Evolutionary conservation across 1,140 invertebrate genomes (phyloP).

Genomic region (Subanguina moxae): DNA sequence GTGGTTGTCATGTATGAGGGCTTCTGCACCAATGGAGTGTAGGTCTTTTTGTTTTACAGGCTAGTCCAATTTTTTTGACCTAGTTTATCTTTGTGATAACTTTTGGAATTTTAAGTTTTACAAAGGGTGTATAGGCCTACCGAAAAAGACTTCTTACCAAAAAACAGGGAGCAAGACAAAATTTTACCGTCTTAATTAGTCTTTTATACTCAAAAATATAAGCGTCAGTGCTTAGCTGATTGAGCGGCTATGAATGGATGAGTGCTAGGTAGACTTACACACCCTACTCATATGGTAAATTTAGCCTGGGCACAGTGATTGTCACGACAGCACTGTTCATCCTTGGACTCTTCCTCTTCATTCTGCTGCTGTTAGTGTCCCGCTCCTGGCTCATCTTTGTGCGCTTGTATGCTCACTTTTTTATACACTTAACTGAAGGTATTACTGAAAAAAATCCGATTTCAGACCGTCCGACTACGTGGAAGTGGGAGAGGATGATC

Average conservation of each 20-base stretch:
- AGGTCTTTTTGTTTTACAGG: slow-evolving; percentile 14
- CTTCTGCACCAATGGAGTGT: slow-evolving; percentile 51
- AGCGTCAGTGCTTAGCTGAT: too few relatives aligned
- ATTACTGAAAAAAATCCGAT: neutral
- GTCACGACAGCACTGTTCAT: slow-evolving; percentile 43
- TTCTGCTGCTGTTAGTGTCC: slow-evolving; percentile 51
- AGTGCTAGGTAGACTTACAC: too few relatives aligned
- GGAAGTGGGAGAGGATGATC: slow-evolving; percentile 34
- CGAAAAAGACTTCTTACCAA: too few relatives aligned
- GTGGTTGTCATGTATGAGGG: slow-evolving; percentile 45
- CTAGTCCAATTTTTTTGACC: too few relatives aligned
- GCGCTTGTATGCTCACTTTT: slow-evolving; percentile 20
- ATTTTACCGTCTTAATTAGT: too few relatives aligned
- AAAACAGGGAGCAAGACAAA: too few relatives aligned
- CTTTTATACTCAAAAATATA: too few relatives aligned
- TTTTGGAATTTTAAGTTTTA: slow-evolving; percentile 15
- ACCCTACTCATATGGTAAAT: slow-evolving; percentile 22
- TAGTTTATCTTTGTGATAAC: too few relatives aligned
- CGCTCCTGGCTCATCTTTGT: slow-evolving; percentile 35
- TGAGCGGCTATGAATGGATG: too few relatives aligned
- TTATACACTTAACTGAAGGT: neutral
- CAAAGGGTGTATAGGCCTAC: slow-evolving; percentile 4
- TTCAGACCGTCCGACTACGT: slow-evolving; percentile 30
- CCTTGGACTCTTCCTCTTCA: slow-evolving; percentile 52
- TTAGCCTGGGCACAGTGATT: slow-evolving; percentile 44